Conservation (phyloP, 2,797 vertebrate genomes). For the Discoglossus pictus region DNA sequence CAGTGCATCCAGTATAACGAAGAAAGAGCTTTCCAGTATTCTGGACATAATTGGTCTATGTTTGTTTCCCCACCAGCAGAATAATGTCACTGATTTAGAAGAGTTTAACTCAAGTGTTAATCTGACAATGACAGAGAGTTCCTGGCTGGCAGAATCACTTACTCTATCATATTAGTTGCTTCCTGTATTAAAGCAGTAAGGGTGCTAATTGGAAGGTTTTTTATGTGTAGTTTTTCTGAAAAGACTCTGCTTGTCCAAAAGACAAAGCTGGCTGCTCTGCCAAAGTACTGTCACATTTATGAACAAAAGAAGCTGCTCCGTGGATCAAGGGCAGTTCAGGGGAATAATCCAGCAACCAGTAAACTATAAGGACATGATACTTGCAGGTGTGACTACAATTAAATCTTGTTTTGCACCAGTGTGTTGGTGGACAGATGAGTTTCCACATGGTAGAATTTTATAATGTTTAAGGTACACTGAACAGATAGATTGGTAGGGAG, state of each 20-base stretch:
- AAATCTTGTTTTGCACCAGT: constrained; percentile 78
- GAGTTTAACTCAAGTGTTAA: constrained; percentile 83
- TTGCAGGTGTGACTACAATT: constrained; percentile 82
- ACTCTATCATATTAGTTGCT: constrained; percentile 77
- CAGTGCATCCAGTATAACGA: constrained; percentile 53
- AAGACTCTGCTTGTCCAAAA: constrained; percentile 82
- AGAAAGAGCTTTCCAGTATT: constrained; percentile 66
- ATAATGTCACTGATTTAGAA: constrained; percentile 80
- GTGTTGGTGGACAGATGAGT: constrained; percentile 80
- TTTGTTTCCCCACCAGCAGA: constrained; percentile 71
- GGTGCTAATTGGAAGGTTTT: constrained; percentile 88
- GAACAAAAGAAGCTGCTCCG: constrained; percentile 79
- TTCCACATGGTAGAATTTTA: constrained; percentile 81
- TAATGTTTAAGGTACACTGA: constrained; percentile 84
- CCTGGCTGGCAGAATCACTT: constrained; percentile 74
- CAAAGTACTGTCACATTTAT: constrained; percentile 93
- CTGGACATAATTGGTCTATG: constrained; percentile 69
- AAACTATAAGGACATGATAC: constrained; percentile 85
- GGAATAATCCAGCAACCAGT: constrained; percentile 77
- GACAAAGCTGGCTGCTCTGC: constrained; percentile 79
- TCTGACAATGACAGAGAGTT: constrained; percentile 80
- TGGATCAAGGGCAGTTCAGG: constrained; percentile 85
- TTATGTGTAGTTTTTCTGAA: constrained; percentile 91
- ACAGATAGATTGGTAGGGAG: constrained; percentile 81
- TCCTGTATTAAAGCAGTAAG: constrained; percentile 77